Evolutionary conservation across 2,888 invertebrate species (phyloP).

Genomic region (Lepidonotus clava): DNA sequence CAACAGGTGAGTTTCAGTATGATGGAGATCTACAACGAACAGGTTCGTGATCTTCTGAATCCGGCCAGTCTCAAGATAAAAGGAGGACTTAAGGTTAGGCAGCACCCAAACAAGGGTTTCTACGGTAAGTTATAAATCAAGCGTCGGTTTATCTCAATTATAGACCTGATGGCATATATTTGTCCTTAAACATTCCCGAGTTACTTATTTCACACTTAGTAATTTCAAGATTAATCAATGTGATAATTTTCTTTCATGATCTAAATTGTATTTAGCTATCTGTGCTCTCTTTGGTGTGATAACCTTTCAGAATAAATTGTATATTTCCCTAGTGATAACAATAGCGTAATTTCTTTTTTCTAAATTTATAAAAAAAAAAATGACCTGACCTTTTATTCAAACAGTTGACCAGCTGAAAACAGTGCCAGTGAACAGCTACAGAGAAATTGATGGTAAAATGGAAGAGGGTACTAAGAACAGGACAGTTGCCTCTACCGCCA

Average conservation of each 20-base stretch:
- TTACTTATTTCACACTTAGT: no score
- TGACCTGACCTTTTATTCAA: no score
- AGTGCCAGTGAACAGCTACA: slow-evolving; percentile 74
- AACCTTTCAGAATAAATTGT: no score
- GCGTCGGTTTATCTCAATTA: no score
- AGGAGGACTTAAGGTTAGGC: slow-evolving; percentile 77
- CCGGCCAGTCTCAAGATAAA: slow-evolving; percentile 71
- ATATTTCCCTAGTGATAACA: no score
- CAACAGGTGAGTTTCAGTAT: slow-evolving; percentile 76
- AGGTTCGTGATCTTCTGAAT: slow-evolving; percentile 77
- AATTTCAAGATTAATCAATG: no score
- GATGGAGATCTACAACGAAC: slow-evolving; percentile 80
- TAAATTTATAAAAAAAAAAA: no score
- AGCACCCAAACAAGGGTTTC: slow-evolving; percentile 76
- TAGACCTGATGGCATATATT: no score
- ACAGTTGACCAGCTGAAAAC: slow-evolving; percentile 74
- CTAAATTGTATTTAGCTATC: neutral
- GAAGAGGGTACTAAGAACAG: slow-evolving; percentile 77
- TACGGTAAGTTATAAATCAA: slow-evolving; percentile 68
- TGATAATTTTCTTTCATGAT: neutral
- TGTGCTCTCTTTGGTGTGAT: neutral
- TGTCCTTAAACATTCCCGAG: no score
- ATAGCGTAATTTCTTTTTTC: no score
- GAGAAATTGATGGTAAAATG: slow-evolving; percentile 75
- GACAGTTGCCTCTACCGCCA: slow-evolving; percentile 78